Evolutionary conservation across 2,888 invertebrate genomes (phyloP).

Genomic region (Hololepta plana): DNA sequence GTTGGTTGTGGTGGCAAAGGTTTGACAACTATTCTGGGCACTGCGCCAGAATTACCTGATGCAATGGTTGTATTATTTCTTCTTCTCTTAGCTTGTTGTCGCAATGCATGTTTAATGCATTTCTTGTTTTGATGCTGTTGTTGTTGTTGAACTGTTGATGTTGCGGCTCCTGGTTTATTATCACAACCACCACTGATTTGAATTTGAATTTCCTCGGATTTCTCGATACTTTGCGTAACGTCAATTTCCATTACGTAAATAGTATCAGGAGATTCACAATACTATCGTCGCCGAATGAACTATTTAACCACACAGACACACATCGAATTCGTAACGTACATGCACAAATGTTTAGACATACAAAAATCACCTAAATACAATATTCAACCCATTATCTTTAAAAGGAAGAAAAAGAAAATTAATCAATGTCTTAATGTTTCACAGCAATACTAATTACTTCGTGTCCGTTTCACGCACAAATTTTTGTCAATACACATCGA

Average conservation of each 20-base stretch:
- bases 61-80: conserved; percentile 61
- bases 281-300: conserved; percentile 7
- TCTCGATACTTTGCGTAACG: too few species aligned
- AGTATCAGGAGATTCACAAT: conserved; percentile 9
- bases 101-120: conserved; percentile 57
- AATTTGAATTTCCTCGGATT: conserved; percentile 19
- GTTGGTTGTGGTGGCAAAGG: conserved; percentile 49
- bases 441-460: too few species aligned
- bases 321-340: not conserved
- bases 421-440: too few species aligned
- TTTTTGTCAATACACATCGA: not conserved
- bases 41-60: conserved; percentile 37
- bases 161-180: conserved; percentile 9
- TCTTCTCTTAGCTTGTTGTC: conserved; percentile 56
- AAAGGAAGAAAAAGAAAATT: conserved; percentile 5
- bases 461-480: too few species aligned
- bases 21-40: conserved; percentile 69
- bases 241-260: conserved; percentile 27
- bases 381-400: conserved; percentile 12
- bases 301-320: not conserved
- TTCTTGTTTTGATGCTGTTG: conserved; percentile 35
- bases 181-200: too few species aligned
- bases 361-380: conserved; percentile 9
- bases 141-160: conserved; percentile 3
- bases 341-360: conserved; percentile 1